A percentile compares a stretch with the other conserved stretches of the same genome.
phyloP scores from a whole-genome alignment of 2,113 vertebrate species.

The Grammomys surdaster region DNA sequence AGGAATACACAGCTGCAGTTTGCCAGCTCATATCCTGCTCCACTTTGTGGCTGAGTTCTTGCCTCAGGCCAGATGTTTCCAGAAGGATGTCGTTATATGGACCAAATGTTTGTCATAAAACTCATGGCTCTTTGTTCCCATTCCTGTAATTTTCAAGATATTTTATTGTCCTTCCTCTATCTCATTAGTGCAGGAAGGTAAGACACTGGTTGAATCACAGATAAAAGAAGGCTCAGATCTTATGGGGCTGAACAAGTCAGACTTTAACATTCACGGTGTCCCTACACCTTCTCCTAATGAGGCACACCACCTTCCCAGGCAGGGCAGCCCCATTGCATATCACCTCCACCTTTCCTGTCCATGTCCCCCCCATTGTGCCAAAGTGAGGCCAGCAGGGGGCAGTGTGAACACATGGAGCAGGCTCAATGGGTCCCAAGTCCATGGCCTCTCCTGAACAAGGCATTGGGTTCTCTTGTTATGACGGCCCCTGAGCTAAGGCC shows the following conservation, averaged over 20 bases:
- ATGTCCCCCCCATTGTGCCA: not conserved
- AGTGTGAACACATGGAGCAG: not conserved
- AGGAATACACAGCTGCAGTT: not conserved
- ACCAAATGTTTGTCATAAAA: conserved; percentile 13
- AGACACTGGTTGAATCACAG: not conserved
- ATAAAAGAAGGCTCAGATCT: not conserved
- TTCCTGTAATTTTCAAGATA: not conserved
- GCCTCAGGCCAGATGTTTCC: conserved; percentile 2
- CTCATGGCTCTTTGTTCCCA: not conserved
- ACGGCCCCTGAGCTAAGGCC: not conserved
- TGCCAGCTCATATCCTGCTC: not conserved
- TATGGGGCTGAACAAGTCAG: not conserved
- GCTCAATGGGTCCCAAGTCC: not conserved
- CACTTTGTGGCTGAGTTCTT: not conserved
- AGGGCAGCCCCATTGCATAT: too few species aligned
- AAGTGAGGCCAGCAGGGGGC: conserved; percentile 41
- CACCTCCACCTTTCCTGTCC: too few species aligned
- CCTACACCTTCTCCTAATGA: not conserved
- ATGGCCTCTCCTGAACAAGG: not conserved
- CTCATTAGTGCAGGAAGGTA: not conserved
- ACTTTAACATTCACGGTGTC: not conserved
- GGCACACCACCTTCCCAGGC: not conserved
- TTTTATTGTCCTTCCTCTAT: not conserved
- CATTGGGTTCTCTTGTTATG: not conserved
- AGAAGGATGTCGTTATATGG: not conserved